Evolutionary conservation across 2,797 vertebrate genomes (phyloP), one percentile per base, ranked within the genome.

Genomic region (Argya squamiceps): DNA sequence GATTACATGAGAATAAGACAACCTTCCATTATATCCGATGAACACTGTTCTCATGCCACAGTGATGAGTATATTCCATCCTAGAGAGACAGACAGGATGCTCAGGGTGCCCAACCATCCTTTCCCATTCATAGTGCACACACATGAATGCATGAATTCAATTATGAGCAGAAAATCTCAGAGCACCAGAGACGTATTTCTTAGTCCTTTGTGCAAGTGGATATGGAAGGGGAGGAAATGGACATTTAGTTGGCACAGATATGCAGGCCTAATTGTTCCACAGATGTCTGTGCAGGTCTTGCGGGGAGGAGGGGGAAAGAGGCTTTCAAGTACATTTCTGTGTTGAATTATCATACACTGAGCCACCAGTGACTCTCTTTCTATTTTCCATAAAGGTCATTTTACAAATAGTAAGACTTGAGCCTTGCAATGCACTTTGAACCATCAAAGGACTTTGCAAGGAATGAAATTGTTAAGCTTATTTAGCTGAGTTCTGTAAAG

Each of bases 1-100:
- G 92, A 87, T 93, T 95, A 96, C 93, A 92, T 36, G 71, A 93
- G 71, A 96, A 80, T 77, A 93, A 77, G 86, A 95, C 96, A 96
- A 95, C 80, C 88, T 90, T 63, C 85, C 83, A 93, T 93, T 95
- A 88, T 82, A 60, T 13, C 27, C 1, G 1, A 70, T 64, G 78
- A 93, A 94, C 88, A 94, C 90, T 87, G 70, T 43, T 86, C 88
- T 92, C 91, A 76, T 71, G 93, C 89, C 92, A 93, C 70, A 82
- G 56, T 80, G 92, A 93, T 74, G 94, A 92, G 93, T 89, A 92
- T 94, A 95, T 93, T 93, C 88, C 85, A 68, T 70, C 49, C 79
- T 23, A 50, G 83, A 93, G 62, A 94, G 60, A 76, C 76, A 88
- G 67, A 59, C 58, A 82, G 85, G 80, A 91, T 68, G 74, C 90